Evolutionary conservation across 30 jellyfish, hydroid and myxozoan species (phyloP).

Genomic region (Mastigias papua): DNA sequence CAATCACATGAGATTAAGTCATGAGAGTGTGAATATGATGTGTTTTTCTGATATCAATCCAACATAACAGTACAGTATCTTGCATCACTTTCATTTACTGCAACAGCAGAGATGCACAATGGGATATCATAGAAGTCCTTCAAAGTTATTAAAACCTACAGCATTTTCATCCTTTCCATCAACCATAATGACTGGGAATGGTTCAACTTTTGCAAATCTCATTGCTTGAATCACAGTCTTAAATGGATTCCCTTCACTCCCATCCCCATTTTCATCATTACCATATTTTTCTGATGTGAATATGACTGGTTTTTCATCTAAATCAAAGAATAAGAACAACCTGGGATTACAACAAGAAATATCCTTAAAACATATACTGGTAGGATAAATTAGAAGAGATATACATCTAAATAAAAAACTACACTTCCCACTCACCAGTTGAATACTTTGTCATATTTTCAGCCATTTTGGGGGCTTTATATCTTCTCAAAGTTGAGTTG

Average conservation of each 20-base stretch:
- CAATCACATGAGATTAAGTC: too few relatives aligned
- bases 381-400: not conserved
- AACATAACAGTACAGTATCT: too few relatives aligned
- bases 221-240: slow-evolving; percentile 93
- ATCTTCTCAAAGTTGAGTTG: not conserved
- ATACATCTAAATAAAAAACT: not conserved
- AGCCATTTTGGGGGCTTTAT: slow-evolving; percentile 1
- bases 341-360: not conserved
- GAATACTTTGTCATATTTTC: not conserved
- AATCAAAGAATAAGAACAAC: not conserved
- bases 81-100: too few relatives aligned
- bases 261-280: slow-evolving; percentile 95
- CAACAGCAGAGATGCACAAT: slow-evolving; percentile 1
- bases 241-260: slow-evolving; percentile 90
- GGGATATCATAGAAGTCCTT: too few relatives aligned
- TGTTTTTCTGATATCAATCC: too few relatives aligned
- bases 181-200: slow-evolving; percentile 93
- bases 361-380: not conserved
- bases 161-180: slow-evolving; percentile 86
- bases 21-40: too few relatives aligned
- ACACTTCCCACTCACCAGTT: slow-evolving; percentile 15
- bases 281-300: slow-evolving; percentile 96
- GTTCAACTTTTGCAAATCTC: slow-evolving; percentile 92
- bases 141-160: slow-evolving; percentile 23
- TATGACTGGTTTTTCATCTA: slow-evolving; percentile 75